Conservation (phyloP, 2,797 vertebrate genomes). For the Enteromius fasciolatus region DNA sequence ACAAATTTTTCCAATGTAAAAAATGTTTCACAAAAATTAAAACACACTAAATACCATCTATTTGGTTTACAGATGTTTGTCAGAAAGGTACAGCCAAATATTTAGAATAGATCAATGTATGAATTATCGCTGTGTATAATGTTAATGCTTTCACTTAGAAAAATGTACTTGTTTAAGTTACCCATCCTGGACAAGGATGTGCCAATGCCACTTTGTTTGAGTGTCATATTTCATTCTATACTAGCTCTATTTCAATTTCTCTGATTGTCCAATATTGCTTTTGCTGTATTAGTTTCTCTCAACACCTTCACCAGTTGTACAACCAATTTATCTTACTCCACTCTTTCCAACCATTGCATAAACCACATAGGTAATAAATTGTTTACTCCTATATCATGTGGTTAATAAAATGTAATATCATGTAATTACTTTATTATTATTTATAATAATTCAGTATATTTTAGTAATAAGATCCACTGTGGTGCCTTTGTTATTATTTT, state of each 20-base stretch:
- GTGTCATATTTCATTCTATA: neutral
- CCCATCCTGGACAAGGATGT: neutral
- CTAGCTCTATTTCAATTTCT: neutral
- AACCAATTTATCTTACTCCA: neutral
- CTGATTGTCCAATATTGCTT: neutral
- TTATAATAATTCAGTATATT: neutral
- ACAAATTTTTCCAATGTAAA: neutral
- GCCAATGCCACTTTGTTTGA: neutral
- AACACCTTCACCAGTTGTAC: neutral
- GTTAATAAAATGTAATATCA: neutral
- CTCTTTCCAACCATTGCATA: neutral
- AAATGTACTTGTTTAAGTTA: neutral
- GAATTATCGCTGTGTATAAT: neutral
- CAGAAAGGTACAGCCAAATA: neutral
- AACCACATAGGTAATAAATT: neutral
- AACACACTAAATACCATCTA: neutral
- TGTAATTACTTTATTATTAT: neutral
- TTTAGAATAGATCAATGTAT: neutral
- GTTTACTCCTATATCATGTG: neutral
- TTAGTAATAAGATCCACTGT: neutral
- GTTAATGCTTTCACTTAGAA: neutral
- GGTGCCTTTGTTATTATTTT: neutral
- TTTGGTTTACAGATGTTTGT: neutral
- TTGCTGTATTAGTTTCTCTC: neutral
- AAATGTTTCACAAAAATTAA: neutral